These are phyloP conservation scores for Chironex yamaguchii DNA, from an alignment of 30 jellyfish, hydroid and myxozoan species.

Conservation along the genomic window DNA sequence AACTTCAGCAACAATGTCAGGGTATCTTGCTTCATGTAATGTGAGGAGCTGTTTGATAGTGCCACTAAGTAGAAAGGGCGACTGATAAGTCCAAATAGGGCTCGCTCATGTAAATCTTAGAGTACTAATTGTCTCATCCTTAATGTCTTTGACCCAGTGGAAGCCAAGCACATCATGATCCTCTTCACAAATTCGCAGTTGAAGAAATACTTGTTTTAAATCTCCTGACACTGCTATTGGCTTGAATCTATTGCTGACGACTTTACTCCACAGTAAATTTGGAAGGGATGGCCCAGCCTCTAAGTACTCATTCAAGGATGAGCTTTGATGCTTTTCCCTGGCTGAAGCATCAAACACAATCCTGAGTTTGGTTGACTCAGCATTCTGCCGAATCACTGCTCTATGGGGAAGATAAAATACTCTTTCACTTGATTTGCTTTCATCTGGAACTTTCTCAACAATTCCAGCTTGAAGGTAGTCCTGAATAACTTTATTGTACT, in stretches of 20 bases:
- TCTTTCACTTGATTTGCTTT: conserved; percentile 6
- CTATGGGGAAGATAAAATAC: conserved; percentile 63
- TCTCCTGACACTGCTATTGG: background rate
- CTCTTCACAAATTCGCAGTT: conserved; percentile 24
- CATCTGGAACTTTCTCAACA: conserved; percentile 23
- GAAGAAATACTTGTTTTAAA: conserved; percentile 35
- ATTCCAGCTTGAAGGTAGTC: conserved; percentile 60
- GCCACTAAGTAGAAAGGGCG: conserved; percentile 70
- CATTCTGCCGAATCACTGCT: conserved; percentile 47
- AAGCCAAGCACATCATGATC: conserved; percentile 66
- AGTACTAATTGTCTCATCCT: conserved; percentile 23
- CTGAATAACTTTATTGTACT: conserved; percentile 40
- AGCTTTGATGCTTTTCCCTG: background rate
- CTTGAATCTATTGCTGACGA: background rate
- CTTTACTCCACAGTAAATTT: background rate
- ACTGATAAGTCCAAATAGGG: conserved; percentile 59
- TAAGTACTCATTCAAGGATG: background rate
- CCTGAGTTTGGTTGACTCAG: conserved; percentile 34
- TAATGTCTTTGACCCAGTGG: conserved; percentile 55
- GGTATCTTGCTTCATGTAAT: background rate
- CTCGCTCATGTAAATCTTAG: conserved; percentile 57
- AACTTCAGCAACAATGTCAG: conserved; percentile 21
- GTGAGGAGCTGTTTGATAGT: conserved; percentile 53
- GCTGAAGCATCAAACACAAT: conserved; percentile 61
- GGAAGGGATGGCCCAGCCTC: background rate